Conservation (phyloP, 2,888 invertebrate genomes). For the Ophion ventricosus region DNA sequence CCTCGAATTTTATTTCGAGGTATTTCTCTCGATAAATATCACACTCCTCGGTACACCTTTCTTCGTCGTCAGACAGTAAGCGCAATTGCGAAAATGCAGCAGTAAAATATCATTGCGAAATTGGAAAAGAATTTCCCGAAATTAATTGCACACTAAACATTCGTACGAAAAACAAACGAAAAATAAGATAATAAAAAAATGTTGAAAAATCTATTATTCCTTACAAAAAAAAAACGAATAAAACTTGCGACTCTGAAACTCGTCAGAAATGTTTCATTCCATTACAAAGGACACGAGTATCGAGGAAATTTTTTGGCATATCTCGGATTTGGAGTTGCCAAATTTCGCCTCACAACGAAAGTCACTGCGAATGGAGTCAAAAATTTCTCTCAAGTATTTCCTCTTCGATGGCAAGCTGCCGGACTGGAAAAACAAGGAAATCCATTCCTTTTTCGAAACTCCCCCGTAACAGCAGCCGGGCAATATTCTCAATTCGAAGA, state of each 20-base stretch:
- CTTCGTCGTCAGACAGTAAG: background rate
- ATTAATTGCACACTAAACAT: background rate
- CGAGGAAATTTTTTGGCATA: background rate
- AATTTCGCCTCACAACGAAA: background rate
- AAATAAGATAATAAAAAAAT: background rate
- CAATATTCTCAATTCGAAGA: background rate
- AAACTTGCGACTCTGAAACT: background rate
- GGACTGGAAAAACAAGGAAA: background rate
- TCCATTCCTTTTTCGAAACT: background rate
- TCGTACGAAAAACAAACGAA: background rate
- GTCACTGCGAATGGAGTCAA: background rate
- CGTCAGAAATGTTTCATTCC: background rate
- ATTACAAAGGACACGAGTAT: background rate
- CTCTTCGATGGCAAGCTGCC: background rate
- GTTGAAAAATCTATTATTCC: too few species aligned
- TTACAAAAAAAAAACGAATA: background rate
- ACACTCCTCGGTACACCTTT: background rate
- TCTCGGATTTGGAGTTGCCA: background rate
- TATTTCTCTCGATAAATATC: background rate
- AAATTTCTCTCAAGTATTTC: background rate
- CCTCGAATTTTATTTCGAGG: background rate
- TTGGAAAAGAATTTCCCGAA: background rate
- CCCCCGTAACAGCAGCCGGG: background rate
- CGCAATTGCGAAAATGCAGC: background rate
- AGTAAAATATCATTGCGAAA: background rate